Evolutionary conservation across 2,113 vertebrate species (phyloP), one percentile per base, ranked within the genome.

Genomic region (Dascyllus trimaculatus): DNA sequence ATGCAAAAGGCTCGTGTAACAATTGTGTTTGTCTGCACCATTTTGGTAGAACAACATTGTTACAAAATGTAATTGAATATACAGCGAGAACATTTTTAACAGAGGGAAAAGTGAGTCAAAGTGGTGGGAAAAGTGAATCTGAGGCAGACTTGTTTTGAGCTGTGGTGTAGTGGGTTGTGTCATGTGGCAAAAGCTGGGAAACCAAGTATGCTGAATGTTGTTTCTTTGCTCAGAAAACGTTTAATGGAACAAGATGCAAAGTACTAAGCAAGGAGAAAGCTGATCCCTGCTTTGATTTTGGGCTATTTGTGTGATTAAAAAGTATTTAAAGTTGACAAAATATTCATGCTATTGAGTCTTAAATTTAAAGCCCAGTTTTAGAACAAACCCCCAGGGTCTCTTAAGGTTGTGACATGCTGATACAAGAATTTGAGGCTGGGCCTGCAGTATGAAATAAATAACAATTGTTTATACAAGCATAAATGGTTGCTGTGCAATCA

Each of bases 401-500:
- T 60, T 53, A 46, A 61, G 25, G 38, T 17, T 15, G 52, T 29
- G 69, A 78, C 75, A 53, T 18, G 70, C 19, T 75, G 38, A 51
- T 76, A 72, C 48, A 58, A 38, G 26, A 70, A 24, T 58, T 66
- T 75, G 60, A 74, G 45, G 56, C 56, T 22, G 19, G 46, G 19
- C 49, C n/a, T 52, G 14, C 57, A 53, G 38, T 38, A 29, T 22
- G 53, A 73, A 59, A 70, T 74, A 66, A 80, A 83, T 79, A 70
- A 18, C 29, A 59, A 29, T 15, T 26, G 74, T 84, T 83, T 76
- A 70, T 32, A 63, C 18, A 17, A 48, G 51, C 71, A 63, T 35
- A 65, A 75, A 78, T 15, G 14, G 40, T 4, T 25, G 57, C 40
- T 64, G 53, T 52, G 51, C 11, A 54, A 46, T 38, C 38, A 29